Percentiles rank a stretch among this genome's conserved stretches.
phyloP scores from a whole-genome alignment of 2,113 vertebrate genomes.

The Otus sunia region DNA sequence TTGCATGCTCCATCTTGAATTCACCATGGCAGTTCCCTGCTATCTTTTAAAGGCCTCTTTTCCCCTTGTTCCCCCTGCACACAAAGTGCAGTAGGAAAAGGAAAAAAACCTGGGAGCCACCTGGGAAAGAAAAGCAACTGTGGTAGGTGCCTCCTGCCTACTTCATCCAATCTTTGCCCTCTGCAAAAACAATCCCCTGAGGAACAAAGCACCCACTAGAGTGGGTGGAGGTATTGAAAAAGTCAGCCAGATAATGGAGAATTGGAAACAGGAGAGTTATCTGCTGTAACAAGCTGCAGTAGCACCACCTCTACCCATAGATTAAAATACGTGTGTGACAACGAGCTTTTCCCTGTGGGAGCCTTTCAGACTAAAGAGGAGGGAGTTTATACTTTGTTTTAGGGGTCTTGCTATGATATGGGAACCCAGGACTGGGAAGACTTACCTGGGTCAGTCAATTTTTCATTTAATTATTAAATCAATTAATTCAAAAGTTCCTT shows the following conservation, averaged over 20 bases:
- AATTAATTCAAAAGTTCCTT: neutral
- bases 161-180: neutral
- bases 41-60: neutral
- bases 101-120: neutral
- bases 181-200: neutral
- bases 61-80: neutral
- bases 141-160: neutral
- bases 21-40: neutral
- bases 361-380: neutral
- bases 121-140: neutral
- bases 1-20: conserved; percentile 64
- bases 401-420: neutral
- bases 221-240: neutral
- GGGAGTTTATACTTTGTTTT: neutral
- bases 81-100: neutral
- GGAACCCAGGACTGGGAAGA: neutral
- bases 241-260: neutral
- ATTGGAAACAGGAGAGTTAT: neutral
- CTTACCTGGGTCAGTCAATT: neutral
- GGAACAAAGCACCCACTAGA: neutral
- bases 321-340: neutral
- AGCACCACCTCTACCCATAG: neutral
- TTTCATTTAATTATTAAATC: neutral
- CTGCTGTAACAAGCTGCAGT: neutral
- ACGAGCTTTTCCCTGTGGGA: neutral